Percentiles rank a stretch among this genome's conserved stretches.
These are phyloP conservation scores for Cyanoderma ruficeps DNA, from an alignment of 2,113 vertebrate species.

Conservation along the genomic window DNA sequence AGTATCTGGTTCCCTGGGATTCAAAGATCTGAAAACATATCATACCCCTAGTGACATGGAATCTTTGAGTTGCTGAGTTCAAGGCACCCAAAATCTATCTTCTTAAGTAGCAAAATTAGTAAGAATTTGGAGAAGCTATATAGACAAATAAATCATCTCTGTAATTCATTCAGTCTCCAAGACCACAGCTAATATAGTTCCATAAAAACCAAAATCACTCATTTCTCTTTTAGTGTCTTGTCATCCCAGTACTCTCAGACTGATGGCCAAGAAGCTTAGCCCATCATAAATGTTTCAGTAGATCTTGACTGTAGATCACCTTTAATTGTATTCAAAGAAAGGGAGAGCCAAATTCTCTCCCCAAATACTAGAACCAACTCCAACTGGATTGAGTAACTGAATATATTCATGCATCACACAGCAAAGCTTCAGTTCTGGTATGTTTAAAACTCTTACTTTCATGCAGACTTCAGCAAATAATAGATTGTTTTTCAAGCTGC, in stretches of 20 bases:
- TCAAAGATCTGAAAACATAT: not conserved
- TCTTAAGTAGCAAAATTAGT: not conserved
- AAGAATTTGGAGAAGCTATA: not conserved
- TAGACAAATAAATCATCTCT: not conserved
- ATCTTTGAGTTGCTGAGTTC: not conserved
- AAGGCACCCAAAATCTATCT: not conserved
- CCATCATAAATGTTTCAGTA: not conserved
- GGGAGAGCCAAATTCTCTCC: not conserved
- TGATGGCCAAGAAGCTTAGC: not conserved
- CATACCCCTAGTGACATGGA: not conserved
- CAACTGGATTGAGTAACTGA: not conserved
- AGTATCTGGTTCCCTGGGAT: not conserved
- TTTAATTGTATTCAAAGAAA: not conserved
- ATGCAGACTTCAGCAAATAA: not conserved
- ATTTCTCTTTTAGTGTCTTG: not conserved
- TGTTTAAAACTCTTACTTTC: not conserved
- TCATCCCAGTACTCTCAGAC: not conserved
- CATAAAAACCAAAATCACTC: not conserved
- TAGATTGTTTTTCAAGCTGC: not conserved
- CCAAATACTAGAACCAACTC: accelerated
- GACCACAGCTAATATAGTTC: not conserved
- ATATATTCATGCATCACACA: not conserved
- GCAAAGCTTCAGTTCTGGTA: not conserved
- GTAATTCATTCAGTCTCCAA: not conserved
- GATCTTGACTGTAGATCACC: not conserved